Conservation (phyloP, 2,113 vertebrate genomes). For the Lasiurus borealis region DNA sequence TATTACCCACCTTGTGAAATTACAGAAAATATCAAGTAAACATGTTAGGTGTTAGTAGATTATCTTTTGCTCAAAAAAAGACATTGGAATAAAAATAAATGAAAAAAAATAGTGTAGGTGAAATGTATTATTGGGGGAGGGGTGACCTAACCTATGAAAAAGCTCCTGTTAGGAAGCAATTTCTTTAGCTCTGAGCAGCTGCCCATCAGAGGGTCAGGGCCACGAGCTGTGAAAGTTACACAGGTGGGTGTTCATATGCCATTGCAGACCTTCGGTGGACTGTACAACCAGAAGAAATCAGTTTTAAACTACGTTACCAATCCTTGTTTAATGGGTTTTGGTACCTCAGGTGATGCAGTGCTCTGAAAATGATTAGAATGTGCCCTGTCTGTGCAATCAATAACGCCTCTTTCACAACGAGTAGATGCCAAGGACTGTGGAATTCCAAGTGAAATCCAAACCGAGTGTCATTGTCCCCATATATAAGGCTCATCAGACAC, state of each 20-base stretch:
- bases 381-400: conserved; percentile 87
- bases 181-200: conserved; percentile 84
- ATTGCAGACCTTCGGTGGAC: conserved; percentile 85
- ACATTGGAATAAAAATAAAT: conserved; percentile 23
- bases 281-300: conserved; percentile 85
- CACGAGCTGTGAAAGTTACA: conserved; percentile 86
- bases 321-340: conserved; percentile 87
- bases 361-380: conserved; percentile 88
- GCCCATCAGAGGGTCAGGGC: conserved; percentile 80
- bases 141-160: conserved; percentile 34
- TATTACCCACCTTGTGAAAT: not conserved
- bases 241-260: conserved; percentile 85
- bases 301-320: conserved; percentile 88
- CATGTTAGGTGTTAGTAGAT: not conserved
- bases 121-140: not conserved
- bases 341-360: conserved; percentile 84
- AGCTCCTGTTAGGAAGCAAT: conserved; percentile 74
- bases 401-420: conserved; percentile 85
- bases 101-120: not conserved
- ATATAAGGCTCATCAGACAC: conserved; percentile 80
- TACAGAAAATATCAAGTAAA: not conserved
- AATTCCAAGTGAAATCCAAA: not conserved
- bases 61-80: not conserved
- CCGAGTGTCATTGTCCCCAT: conserved; percentile 70
- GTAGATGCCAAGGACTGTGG: conserved; percentile 77